A percentile compares a stretch with the other conserved stretches of the same genome.
phyloP scores from a whole-genome alignment of 35 echinoderm and acorn worm species.

The Apostichopus parvimensis region DNA sequence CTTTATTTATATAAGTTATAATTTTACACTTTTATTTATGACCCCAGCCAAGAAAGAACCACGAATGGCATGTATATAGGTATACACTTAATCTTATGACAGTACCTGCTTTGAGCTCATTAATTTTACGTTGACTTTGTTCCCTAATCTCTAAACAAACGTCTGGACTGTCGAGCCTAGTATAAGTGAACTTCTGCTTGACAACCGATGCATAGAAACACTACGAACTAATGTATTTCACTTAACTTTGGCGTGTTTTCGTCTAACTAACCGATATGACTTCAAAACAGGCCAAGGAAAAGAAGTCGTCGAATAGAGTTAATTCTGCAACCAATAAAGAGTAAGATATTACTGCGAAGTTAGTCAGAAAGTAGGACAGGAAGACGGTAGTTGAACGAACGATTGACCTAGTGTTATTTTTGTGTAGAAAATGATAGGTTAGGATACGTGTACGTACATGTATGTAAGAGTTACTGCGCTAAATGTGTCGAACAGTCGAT shows the following conservation, averaged over 20 bases:
- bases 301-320: conserved; percentile 91
- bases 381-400: background rate
- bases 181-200: conserved; percentile 36
- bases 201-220: conserved; percentile 24
- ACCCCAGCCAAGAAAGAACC: too few species aligned
- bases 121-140: background rate
- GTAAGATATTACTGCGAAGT: conserved; percentile 60
- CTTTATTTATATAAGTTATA: too few species aligned
- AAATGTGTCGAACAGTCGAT: too few species aligned
- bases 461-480: too few species aligned
- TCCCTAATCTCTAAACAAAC: background rate
- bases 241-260: conserved; percentile 7
- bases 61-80: too few species aligned
- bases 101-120: background rate
- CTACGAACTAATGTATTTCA: background rate
- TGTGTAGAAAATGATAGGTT: background rate
- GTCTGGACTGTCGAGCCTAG: background rate
- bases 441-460: background rate
- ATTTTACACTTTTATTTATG: background rate
- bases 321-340: conserved; percentile 95
- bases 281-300: conserved; percentile 94
- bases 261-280: conserved; percentile 62
- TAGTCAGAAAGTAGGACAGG: background rate
- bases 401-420: background rate
- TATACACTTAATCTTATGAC: background rate